Percentiles rank a stretch among this genome's conserved stretches.
phyloP scores from a whole-genome alignment of 1,140 invertebrate species.

The Lepidurus arcticus region DNA sequence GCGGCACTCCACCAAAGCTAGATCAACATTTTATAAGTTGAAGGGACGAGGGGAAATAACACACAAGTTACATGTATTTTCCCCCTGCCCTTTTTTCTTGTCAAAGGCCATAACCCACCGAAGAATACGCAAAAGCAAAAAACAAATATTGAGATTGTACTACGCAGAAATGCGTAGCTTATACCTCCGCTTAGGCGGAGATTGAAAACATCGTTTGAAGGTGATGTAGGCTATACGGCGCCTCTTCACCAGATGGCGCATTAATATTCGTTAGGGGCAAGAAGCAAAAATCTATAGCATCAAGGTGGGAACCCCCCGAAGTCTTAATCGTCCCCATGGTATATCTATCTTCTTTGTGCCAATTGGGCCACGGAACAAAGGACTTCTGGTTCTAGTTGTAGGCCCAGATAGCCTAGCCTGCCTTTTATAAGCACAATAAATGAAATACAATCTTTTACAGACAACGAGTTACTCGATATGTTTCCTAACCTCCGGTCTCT shows the following conservation, averaged over 20 bases:
- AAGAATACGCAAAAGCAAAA: no score
- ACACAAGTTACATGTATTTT: not conserved
- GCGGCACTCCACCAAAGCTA: conserved; percentile 6
- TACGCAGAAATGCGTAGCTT: not conserved
- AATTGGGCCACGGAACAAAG: not conserved
- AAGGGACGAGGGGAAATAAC: not conserved
- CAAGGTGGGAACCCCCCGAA: not conserved
- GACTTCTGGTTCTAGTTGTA: not conserved
- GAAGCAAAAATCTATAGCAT: not conserved
- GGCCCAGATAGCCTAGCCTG: not conserved
- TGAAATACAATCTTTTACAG: conserved; percentile 11
- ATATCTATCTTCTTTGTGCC: not conserved
- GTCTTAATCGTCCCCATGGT: not conserved
- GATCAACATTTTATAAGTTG: not conserved
- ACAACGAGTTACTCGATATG: not conserved
- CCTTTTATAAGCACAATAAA: not conserved
- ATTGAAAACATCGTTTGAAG: not conserved
- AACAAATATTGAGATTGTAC: no score
- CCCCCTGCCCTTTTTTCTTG: no score
- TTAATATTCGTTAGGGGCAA: not conserved
- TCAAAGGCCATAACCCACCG: no score
- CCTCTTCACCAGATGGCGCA: not conserved
- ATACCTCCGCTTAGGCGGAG: not conserved
- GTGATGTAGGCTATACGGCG: not conserved
- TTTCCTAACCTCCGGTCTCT: not conserved